Conservation (phyloP, 1,140 invertebrate species). For the Thrips palmi region DNA sequence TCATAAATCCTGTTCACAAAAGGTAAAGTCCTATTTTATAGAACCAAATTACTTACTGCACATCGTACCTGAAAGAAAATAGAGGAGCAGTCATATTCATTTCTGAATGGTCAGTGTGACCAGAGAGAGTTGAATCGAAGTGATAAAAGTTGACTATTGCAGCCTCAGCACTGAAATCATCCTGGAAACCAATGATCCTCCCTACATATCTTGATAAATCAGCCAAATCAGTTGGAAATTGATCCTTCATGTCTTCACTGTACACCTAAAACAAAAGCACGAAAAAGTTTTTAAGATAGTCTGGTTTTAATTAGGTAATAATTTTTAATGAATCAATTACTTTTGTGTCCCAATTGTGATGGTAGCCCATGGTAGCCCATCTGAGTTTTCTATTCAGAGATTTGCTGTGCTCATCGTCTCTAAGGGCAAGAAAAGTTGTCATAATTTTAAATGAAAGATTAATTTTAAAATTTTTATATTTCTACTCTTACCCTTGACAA, state of each 20-base stretch:
- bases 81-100: conserved; percentile 62
- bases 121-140: conserved; percentile 71
- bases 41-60: too few relatives aligned
- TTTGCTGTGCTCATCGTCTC: conserved; percentile 15
- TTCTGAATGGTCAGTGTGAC: conserved; percentile 87
- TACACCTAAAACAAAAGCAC: conserved; percentile 35
- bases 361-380: conserved; percentile 87
- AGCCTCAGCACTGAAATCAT: conserved; percentile 58
- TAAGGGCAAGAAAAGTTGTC: conserved; percentile 10
- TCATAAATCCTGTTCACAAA: background rate
- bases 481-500: conserved; percentile 21
- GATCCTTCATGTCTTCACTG: conserved; percentile 36
- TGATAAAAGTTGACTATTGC: conserved; percentile 92
- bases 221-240: conserved; percentile 53
- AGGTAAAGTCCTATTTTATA: background rate
- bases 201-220: conserved; percentile 43
- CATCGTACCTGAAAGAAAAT: conserved; percentile 59
- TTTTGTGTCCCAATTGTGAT: conserved; percentile 92
- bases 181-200: conserved; percentile 32
- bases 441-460: conserved; percentile 4
- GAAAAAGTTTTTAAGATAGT: conserved; percentile 7
- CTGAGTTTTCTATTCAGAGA: conserved; percentile 42
- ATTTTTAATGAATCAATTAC: too few relatives aligned
- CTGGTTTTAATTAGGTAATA: too few relatives aligned
- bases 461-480: background rate